Evolutionary conservation across 2,797 vertebrate genomes (phyloP).

Genomic region (Vultur gryphus): DNA sequence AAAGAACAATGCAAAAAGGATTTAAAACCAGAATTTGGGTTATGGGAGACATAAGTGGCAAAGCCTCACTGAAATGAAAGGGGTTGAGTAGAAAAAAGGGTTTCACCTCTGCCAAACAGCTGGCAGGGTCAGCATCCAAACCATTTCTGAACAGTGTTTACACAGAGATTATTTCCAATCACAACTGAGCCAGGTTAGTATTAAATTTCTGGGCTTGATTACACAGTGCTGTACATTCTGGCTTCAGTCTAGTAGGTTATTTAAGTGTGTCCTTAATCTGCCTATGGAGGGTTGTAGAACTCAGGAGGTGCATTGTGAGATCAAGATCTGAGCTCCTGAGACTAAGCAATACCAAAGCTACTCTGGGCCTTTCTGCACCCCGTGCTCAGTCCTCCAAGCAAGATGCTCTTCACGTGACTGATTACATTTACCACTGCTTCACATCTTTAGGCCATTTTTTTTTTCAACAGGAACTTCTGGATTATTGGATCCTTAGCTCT

Average conservation of each 20-base stretch:
- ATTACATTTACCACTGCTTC: background rate
- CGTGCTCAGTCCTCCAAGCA: background rate
- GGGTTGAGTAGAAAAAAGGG: background rate
- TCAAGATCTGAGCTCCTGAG: background rate
- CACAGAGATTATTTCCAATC: background rate
- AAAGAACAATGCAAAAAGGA: background rate
- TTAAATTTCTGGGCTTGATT: background rate
- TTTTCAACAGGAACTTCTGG: background rate
- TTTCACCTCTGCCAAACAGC: background rate
- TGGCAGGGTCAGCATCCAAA: background rate
- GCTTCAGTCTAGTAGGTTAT: background rate
- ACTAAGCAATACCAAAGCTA: background rate
- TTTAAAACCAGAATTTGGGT: background rate
- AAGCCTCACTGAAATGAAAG: background rate
- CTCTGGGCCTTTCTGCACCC: background rate
- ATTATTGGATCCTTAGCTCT: background rate
- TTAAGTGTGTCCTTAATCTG: background rate
- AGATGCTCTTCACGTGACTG: background rate
- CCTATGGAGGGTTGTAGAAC: background rate
- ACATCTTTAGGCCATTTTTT: background rate
- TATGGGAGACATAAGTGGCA: background rate
- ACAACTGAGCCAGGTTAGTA: background rate
- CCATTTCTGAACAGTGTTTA: background rate
- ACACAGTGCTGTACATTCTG: background rate
- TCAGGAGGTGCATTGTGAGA: background rate